Evolutionary conservation across 2,888 invertebrate genomes (phyloP), one percentile per base, ranked within the genome.

Genomic region (Noctuana brunneofusca): DNA sequence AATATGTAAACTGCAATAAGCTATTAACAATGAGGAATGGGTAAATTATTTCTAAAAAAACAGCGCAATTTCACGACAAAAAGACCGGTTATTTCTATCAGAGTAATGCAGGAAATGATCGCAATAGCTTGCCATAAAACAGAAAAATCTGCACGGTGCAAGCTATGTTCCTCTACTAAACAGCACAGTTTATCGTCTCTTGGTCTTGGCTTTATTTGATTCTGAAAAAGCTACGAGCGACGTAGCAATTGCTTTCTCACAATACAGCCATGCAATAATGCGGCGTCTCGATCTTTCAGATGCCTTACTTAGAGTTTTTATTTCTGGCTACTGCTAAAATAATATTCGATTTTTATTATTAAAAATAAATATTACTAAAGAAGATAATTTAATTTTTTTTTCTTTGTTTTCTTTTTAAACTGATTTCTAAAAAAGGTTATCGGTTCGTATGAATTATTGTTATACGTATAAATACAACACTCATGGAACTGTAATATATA

Each of bases 201-300:
- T 16, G 48, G 14, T 20, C 43, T 60, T 12, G n/a, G 46, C 24
- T 60, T 53, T 60, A 54, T 60, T 54, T 48, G 59, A 48, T 35
- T 48, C 18, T 54, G 35, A 53, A 60, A 43, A 48, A 59, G 52
- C 60, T 46, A 24, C 49, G 22, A 48, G 48, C 52, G 46, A 46
- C 32, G 46, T 24, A 54, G 35, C 60, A 60, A 60, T 60, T 46
- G 60, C 60, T 60, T 54, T 54, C 53, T 54, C 43, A 35, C 53
- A 58, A 52, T 55, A 41, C 22, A 52, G 50, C 11, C 6, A 24
- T 41, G 53, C 32, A 46, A 59, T 59, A 53, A 56, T 18, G 27
- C 59, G 16, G 49, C 20, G 27, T 8, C 54, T 48, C 53, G 14
- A n/a, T 54, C 53, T 24, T 53, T 32, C 22, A 20, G 41, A 14